These are phyloP conservation scores for Hycleus cichorii DNA, from an alignment of 1,140 invertebrate species.

Conservation along the genomic window DNA sequence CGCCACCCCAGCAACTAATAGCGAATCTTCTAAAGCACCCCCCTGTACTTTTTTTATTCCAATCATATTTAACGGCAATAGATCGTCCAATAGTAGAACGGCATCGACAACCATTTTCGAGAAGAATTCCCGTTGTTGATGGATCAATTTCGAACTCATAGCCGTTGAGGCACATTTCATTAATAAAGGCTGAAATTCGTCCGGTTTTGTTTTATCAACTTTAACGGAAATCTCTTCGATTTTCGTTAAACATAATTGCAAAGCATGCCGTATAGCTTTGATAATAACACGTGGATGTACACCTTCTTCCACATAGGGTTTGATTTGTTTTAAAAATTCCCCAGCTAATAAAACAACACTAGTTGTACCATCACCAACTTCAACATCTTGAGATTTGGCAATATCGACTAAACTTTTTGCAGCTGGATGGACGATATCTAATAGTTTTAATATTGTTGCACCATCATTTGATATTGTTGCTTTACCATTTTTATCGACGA, in stretches of 20 bases:
- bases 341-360: slow-evolving; percentile 92
- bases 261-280: slow-evolving; percentile 74
- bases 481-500: slow-evolving; percentile 82
- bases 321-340: slow-evolving; percentile 92
- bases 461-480: slow-evolving; percentile 99
- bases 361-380: slow-evolving; percentile 98
- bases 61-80: slow-evolving; percentile 97
- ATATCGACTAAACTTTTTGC: slow-evolving; percentile 98
- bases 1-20: slow-evolving; percentile 88
- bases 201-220: slow-evolving; percentile 49
- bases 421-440: slow-evolving; percentile 97
- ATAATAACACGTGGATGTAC: slow-evolving; percentile 94
- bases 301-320: slow-evolving; percentile 93
- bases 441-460: slow-evolving; percentile 95
- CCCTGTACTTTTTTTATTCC: slow-evolving; percentile 96
- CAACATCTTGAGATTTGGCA: slow-evolving; percentile 98
- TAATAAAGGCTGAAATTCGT: slow-evolving; percentile 66
- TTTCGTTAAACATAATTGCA: slow-evolving; percentile 72
- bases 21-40: slow-evolving; percentile 94
- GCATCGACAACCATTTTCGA: slow-evolving; percentile 95
- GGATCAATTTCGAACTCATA: slow-evolving; percentile 93
- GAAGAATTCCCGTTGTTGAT: slow-evolving; percentile 94
- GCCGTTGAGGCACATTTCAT: slow-evolving; percentile 95
- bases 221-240: slow-evolving; percentile 82
- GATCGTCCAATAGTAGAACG: slow-evolving; percentile 85